Base-by-base conservation (phyloP, 2,797 vertebrate species). In the Spinibarbus caldwelli region DNA sequence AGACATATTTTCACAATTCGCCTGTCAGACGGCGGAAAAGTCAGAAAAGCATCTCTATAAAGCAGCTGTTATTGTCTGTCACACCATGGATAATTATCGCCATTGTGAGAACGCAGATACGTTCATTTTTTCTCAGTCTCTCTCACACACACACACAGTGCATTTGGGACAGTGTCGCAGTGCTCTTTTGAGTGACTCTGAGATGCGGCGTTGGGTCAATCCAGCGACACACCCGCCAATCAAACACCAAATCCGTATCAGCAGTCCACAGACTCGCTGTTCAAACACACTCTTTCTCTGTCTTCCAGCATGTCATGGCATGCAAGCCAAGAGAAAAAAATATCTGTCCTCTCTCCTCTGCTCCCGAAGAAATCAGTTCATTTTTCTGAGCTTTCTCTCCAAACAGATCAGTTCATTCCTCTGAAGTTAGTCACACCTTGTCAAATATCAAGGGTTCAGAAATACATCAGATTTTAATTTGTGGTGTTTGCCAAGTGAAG, bases 181-280 rank as follows among this genome's bases (percentile, higher is more conserved):
- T 54, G 72, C 71, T 54, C 34, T 49, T 52, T 66, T 36, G 73
- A 84, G 47, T 71, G 75, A 78, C 47, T 78, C 45, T 67, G 66
- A 68, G 47, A 57, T 59, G 36, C 12, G 49, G 75, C 9, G 29
- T 78, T 45, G 38, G 75, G 83, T 78, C 83, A 71, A 70, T 78
- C 47, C 47, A 31, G 49, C 26, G 9, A 57, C 83, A 78, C 49
- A 84, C 49, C 26, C 23, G 66, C 52, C 83, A 84, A 84, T 84
- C 83, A 84, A 78, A 84, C 75, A 14, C 23, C 8, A 52, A 78
- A 84, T 77, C 73, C 82, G 1, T 84, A 84, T 84, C 82, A 84
- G 73, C 62, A 77, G 54, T 68, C 73, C 73, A 23, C 82, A 84
- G 82, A 54, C 82, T 23, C 11, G 11, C 83, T 78, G 66, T 78